These are phyloP conservation scores for Drosophila nigromelanica DNA, from an alignment of 1,140 invertebrate species.

Conservation along the genomic window DNA sequence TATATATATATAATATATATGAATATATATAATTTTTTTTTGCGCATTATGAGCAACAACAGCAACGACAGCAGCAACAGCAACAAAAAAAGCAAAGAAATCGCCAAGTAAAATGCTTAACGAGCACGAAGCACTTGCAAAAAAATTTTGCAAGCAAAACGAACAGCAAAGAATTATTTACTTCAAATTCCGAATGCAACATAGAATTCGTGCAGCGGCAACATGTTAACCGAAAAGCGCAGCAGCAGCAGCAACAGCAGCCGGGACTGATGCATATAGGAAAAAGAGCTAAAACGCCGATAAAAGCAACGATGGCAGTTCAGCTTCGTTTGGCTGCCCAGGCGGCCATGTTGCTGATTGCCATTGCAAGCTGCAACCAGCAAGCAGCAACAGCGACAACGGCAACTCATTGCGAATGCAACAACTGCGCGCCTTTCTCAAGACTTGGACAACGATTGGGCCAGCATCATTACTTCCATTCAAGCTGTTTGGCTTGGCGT, in stretches of 20 bases:
- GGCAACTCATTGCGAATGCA: conserved; percentile 80
- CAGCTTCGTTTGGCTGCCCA: conserved; percentile 81
- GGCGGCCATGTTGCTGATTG: conserved; percentile 81
- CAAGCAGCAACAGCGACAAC: conserved; percentile 27
- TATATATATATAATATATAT: conserved; percentile 14
- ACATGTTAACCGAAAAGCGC: conserved; percentile 74
- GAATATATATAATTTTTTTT: conserved; percentile 26
- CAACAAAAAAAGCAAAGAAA: conserved; percentile 45
- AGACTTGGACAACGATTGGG: conserved; percentile 65
- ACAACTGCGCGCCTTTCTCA: conserved; percentile 77
- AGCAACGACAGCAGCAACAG: conserved; percentile 26
- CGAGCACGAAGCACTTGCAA: conserved; percentile 76
- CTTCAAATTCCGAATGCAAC: conserved; percentile 80
- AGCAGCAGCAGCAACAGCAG: conserved; percentile 23
- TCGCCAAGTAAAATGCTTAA: conserved; percentile 76
- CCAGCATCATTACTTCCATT: conserved; percentile 82
- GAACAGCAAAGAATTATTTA: conserved; percentile 77
- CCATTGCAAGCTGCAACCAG: conserved; percentile 54
- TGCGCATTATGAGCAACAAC: conserved; percentile 67
- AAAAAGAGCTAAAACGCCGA: conserved; percentile 72
- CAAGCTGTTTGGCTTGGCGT: conserved; percentile 80
- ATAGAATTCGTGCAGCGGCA: conserved; percentile 79
- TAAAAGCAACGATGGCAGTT: conserved; percentile 78
- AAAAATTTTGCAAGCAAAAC: conserved; percentile 46
- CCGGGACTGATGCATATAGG: conserved; percentile 36